Conservation (phyloP, 2,113 vertebrate genomes). For the Notiomystis cincta region DNA sequence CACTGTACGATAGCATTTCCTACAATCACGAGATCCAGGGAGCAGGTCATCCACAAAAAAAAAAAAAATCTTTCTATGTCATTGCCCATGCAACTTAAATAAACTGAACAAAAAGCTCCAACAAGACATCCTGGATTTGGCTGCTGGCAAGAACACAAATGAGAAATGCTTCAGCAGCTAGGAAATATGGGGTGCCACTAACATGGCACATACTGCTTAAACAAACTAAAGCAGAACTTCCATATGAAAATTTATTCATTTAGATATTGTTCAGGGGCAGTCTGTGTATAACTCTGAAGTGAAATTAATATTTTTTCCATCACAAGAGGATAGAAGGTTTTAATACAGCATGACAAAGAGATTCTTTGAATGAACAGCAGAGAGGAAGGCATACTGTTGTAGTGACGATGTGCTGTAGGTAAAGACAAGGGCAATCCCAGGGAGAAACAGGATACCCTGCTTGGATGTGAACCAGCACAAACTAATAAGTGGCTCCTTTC, state of each 20-base stretch:
- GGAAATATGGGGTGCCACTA: background rate
- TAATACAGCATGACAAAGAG: background rate
- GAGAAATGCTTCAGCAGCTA: conserved; percentile 6
- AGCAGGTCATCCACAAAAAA: background rate
- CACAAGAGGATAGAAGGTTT: background rate
- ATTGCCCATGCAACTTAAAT: background rate
- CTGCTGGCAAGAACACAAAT: conserved; percentile 33
- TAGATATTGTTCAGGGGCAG: background rate
- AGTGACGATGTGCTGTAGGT: background rate
- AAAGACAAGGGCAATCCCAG: background rate
- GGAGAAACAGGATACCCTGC: background rate
- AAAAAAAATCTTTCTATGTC: background rate
- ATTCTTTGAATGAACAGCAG: background rate
- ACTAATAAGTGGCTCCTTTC: background rate
- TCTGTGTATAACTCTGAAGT: background rate
- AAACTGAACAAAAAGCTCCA: background rate
- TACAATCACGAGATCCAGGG: background rate
- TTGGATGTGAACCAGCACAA: background rate
- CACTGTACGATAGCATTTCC: background rate
- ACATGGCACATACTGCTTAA: background rate
- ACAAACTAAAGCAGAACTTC: background rate
- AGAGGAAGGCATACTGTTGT: background rate
- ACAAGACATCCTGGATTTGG: background rate
- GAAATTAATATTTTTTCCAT: background rate
- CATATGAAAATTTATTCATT: background rate